phyloP scores from a whole-genome alignment of 1,140 invertebrate genomes.

The Brachionus angularis region DNA sequence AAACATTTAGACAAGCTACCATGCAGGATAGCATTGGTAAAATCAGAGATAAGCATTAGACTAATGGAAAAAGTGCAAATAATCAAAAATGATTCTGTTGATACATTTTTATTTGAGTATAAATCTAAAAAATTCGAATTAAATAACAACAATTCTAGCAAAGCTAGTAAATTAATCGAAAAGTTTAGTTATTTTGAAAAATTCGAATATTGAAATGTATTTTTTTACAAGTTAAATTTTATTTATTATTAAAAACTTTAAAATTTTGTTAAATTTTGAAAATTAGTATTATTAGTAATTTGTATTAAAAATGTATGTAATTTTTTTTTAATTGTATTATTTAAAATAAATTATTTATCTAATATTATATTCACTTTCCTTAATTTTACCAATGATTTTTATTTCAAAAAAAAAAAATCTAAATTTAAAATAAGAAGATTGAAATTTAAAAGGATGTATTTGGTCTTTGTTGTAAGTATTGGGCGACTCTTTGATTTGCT shows the following conservation, averaged over 20 bases:
- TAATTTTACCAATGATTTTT: too few relatives aligned
- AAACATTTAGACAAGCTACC: constrained; percentile 6
- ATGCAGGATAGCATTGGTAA: constrained; percentile 33
- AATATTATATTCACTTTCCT: too few relatives aligned
- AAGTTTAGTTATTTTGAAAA: constrained; percentile 20
- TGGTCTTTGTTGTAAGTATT: constrained; percentile 1
- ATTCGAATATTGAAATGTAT: too few relatives aligned
- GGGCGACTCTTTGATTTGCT: constrained; percentile 11
- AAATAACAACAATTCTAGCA: constrained; percentile 11
- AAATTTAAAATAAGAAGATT: too few relatives aligned
- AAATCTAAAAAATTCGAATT: background rate
- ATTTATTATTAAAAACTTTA: too few relatives aligned
- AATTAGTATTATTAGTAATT: too few relatives aligned
- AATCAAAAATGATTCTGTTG: background rate
- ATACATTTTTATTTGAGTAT: constrained; percentile 4
- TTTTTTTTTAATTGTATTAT: too few relatives aligned
- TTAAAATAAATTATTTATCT: too few relatives aligned
- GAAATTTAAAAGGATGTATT: constrained; percentile 16
- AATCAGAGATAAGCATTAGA: constrained; percentile 31
- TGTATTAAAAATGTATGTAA: too few relatives aligned
- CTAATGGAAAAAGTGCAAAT: constrained; percentile 17
- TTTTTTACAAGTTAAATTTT: too few relatives aligned
- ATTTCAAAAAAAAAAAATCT: too few relatives aligned
- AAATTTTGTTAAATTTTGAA: too few relatives aligned
- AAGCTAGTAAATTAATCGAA: background rate